Evolutionary conservation across 2,113 vertebrate genomes (phyloP).

Genomic region (Callithrix jacchus): DNA sequence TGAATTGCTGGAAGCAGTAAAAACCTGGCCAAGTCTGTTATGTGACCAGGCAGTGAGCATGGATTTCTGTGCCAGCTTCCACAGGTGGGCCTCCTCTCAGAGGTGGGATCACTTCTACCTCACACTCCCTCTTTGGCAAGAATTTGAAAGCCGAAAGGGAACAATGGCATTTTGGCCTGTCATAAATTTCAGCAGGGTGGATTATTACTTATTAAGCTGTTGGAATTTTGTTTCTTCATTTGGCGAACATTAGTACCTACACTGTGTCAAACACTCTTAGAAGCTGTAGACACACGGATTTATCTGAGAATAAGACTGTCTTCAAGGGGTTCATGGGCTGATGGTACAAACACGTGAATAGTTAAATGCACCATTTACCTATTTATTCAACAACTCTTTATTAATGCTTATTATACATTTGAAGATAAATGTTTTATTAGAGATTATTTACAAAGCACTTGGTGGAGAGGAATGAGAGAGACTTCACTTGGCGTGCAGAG

Average conservation of each 20-base stretch:
- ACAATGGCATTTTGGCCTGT: neutral
- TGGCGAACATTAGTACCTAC: neutral
- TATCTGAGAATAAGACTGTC: neutral
- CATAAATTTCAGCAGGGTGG: neutral
- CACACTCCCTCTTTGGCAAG: neutral
- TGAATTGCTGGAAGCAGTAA: neutral
- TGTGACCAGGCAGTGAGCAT: accelerated
- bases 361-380: neutral
- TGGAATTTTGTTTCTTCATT: neutral
- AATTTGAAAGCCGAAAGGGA: neutral
- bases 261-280: neutral
- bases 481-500: neutral
- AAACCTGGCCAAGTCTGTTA: neutral
- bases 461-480: neutral
- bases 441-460: neutral
- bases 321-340: neutral
- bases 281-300: neutral
- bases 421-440: neutral
- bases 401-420: neutral
- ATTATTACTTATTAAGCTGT: neutral
- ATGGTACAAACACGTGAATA: neutral
- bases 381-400: neutral
- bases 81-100: neutral
- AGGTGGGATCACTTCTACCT: neutral
- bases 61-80: accelerated